Base-by-base conservation (phyloP, 2,888 invertebrate species). In the Rapana venosa region DNA sequence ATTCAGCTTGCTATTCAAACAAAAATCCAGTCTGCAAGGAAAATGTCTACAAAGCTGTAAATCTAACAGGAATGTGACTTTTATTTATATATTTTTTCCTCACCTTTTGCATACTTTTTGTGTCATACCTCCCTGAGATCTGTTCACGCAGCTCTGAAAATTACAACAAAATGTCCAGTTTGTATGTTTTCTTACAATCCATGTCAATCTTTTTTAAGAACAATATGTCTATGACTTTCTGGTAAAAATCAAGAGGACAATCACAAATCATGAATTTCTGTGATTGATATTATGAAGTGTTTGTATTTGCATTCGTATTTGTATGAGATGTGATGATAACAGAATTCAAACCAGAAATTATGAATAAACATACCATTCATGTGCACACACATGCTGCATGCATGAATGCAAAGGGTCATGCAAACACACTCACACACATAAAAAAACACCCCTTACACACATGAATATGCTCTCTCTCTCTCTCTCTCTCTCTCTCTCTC, bases 61-160 rank as follows among this genome's bases (percentile, higher is more conserved):
- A 47, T 47, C 47, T 47, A 47, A 5, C 47, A 8, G 47, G 47
- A n/a, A n/a, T n/a, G n/a, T n/a, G n/a, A 5, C 8, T 47, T 47
- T 47, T 47, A 47, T 47, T 8, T 47, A 2, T 47, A 47, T 47
- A 47, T 47, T 5, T 79, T 4, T 58, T 61, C 36, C 87, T 87
- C n/a, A 87, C 87, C 87, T 87, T 30, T 74, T 87, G 74, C 32
- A 20, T 22, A 87, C 87, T 47, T 87, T 87, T 30, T 47, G 47
- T 8, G 74, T 87, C 30, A 47, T 0, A 4, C 20, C 47, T 22
- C 47, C n/a, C 61, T 87, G 87, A 36, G 87, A 87, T 87, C 87
- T 36, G 87, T 87, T 87, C 15, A 87, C 87, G 26, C 87, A 87
- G 66, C 87, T 87, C 87, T 87, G 87, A 36, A 87, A 87, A 58